phyloP scores from a whole-genome alignment of 1,140 invertebrate genomes.

The Cyrtorhinus lividipennis region DNA sequence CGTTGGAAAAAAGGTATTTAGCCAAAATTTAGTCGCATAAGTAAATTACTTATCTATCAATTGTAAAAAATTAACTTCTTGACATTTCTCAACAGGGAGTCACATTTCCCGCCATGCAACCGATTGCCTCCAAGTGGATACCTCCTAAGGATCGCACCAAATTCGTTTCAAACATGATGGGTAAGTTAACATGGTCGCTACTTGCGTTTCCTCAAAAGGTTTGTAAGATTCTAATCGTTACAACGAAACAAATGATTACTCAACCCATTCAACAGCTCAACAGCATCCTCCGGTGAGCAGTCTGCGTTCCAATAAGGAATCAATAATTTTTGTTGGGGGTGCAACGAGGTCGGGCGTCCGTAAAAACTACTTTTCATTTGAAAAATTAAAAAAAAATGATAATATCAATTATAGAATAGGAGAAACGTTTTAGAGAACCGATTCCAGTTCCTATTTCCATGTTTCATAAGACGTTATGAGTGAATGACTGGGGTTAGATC shows the following conservation, averaged over 20 bases:
- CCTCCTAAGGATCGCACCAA: constrained; percentile 77
- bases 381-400: too few species aligned
- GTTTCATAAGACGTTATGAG: too few species aligned
- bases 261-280: neutral
- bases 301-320: too few species aligned
- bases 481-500: too few species aligned
- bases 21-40: neutral
- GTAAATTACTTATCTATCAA: neutral
- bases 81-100: constrained; percentile 47
- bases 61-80: too few species aligned
- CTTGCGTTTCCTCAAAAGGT: neutral
- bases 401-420: too few species aligned
- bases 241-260: constrained; percentile 10
- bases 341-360: too few species aligned
- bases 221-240: neutral
- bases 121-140: constrained; percentile 79
- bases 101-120: constrained; percentile 81
- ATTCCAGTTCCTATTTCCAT: too few species aligned
- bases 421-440: too few species aligned
- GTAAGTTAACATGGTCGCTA: constrained; percentile 33
- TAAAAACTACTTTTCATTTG: too few species aligned
- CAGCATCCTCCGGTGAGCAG: neutral
- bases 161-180: constrained; percentile 77
- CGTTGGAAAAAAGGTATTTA: neutral
- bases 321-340: too few species aligned